Conservation (phyloP, 2,113 vertebrate genomes). For the Urocynchramus pylzowi region DNA sequence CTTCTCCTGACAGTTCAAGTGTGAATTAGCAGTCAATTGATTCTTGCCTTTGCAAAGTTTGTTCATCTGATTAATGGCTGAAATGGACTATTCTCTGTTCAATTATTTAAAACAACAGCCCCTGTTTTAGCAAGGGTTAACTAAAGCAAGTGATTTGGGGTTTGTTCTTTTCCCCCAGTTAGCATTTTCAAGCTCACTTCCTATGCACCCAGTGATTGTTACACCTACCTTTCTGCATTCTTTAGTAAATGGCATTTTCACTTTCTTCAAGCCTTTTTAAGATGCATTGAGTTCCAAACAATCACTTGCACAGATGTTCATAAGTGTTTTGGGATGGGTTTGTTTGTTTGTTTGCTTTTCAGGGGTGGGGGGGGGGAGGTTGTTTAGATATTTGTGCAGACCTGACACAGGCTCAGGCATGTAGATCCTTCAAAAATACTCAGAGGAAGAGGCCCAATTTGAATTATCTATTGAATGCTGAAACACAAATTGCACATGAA, state of each 20-base stretch:
- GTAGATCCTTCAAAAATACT: slow-evolving; percentile 31
- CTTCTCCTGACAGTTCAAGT: not conserved
- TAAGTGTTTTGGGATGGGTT: not conserved
- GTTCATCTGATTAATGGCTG: not conserved
- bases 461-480: slow-evolving; percentile 63
- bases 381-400: not conserved
- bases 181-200: not conserved
- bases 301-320: slow-evolving; percentile 6
- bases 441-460: slow-evolving; percentile 42
- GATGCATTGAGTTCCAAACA: not conserved
- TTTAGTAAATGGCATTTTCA: not conserved
- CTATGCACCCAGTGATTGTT: not conserved
- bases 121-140: not conserved
- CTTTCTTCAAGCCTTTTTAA: not conserved
- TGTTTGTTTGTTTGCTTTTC: not conserved
- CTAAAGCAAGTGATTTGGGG: not conserved
- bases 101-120: not conserved
- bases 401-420: slow-evolving; percentile 1
- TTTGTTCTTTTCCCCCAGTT: not conserved
- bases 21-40: not conserved
- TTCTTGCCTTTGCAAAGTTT: not conserved
- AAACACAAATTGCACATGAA: slow-evolving; percentile 67
- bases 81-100: not conserved
- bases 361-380: not conserved
- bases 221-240: not conserved